Base-by-base conservation (phyloP, 1,140 invertebrate genomes). In the Macrosteles quadrilineatus region DNA sequence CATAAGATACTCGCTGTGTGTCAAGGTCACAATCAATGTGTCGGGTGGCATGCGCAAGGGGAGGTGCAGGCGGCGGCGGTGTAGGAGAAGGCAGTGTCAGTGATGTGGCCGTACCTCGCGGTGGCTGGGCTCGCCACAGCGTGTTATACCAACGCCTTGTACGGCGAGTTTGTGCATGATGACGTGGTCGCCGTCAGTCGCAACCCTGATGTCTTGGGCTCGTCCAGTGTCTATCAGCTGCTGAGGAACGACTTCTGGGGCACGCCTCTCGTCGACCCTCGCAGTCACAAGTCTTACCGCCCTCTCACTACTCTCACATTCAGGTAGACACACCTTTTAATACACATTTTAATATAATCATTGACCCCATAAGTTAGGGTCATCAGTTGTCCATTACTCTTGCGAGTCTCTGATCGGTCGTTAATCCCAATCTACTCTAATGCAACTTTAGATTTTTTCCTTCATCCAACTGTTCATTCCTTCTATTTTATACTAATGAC, bases 211-310 rank as follows among this genome's bases (percentile, higher is more conserved):
- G 90, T 96, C 17, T 82, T 89, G 25, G 91, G 88, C 0, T 82
- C 84, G 40, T 89, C 86, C 43, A 82, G 89, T 0, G 76, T 92
- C 59, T 77, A 78, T 32, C 85, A 87, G 67, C 81, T 95, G 21
- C 89, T 95, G 73, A 83, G 85, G 71, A 92, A 96, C 81, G 94
- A 97, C 79, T 97, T 96, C 77, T 97, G 94, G 94, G 94, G 94
- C 12, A 95, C 91, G 25, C 91, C 92, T 6, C 94, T 97, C 91
- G 84, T 87, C n/a, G 91, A 94, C 80, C 82, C 88, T 27, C 85
- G 83, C 75, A 94, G 91, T 77, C 92, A 95, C 80, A 94, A 94
- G 81, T 93, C 91, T 23, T 94, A 93, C 79, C 83, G 92, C 69
- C 92, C 92, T 11, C 81, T 95, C 40, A 95, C 92, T 3, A 90